Base-by-base conservation (phyloP, 2,888 invertebrate genomes). In the Sialis lutaria region DNA sequence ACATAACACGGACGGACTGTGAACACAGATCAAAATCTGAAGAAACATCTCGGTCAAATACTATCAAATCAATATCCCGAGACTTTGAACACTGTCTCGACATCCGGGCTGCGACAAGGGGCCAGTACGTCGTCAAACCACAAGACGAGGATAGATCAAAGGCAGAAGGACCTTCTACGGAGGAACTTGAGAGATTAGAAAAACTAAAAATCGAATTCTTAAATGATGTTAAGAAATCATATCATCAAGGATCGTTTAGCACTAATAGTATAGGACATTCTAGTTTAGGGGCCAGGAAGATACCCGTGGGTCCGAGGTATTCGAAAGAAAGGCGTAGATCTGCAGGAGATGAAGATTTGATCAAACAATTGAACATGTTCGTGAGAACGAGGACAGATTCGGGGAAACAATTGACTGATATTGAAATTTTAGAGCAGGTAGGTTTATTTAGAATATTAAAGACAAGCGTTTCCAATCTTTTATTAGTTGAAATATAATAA, bases 361-460 rank as follows among this genome's bases (percentile, higher is more conserved):
- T 81, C 5, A 77, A 77, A 55, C 79, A 77, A 57, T 64, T 78
- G 55, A 78, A 78, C 56, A 75, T 84, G 65, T 79, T 77, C 57
- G 81, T 87, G 31, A 73, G 87, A 54, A 86, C 86, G 37, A 74
- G 89, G 55, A 86, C 90, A 43, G 84, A 84, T 59, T 89, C 90
- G 41, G 90, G 90, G 5, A 83, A 88, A 60, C 82, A 80, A 55
- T 73, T 93, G 48, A 82, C 87, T 6, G 92, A 93, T 68, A 77
- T 86, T 70, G 90, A 95, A 75, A 95, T 95, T 55, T 70, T 95
- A 51, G 89, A 91, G 64, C 88, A 90, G 70, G 87, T 91, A 47
- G 35, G 22, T 34, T 13, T 34, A 34, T 42, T 31, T 5, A 1
- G 12, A 12, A 37, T 7, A 10, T 37, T 10, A 37, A 6, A 10